Percentiles rank a stretch among this genome's conserved stretches.
phyloP scores from a whole-genome alignment of 2,888 invertebrate species.

The Epirrhoe alternata region DNA sequence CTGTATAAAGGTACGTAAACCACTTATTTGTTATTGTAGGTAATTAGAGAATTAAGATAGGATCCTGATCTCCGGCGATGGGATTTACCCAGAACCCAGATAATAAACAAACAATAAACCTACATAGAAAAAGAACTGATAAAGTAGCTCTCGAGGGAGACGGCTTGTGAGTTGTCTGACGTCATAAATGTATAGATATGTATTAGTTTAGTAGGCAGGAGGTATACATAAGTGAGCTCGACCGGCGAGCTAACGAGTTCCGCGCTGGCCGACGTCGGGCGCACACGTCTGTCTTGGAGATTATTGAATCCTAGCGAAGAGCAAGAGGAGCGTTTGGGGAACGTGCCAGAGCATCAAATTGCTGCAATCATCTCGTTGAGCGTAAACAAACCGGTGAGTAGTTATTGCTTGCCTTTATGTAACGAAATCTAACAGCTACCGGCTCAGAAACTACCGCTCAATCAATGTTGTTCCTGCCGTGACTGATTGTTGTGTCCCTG shows the following conservation, averaged over 20 bases:
- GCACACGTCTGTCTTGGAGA: conserved; percentile 56
- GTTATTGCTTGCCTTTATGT: conserved; percentile 62
- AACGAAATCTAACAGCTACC: conserved; percentile 46
- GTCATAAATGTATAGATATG: conserved; percentile 17
- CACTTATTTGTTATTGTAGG: background rate
- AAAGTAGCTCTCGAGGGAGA: conserved; percentile 10
- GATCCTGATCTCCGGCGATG: background rate
- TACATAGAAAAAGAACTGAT: background rate
- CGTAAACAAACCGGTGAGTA: conserved; percentile 83
- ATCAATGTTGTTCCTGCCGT: conserved; percentile 40
- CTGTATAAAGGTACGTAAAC: no score
- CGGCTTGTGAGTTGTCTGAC: conserved; percentile 1
- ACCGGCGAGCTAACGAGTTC: conserved; percentile 66
- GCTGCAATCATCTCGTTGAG: conserved; percentile 82
- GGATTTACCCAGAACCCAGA: conserved; percentile 5
- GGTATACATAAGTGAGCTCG: conserved; percentile 57
- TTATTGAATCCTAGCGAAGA: conserved; percentile 46
- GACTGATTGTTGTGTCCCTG: conserved; percentile 26
- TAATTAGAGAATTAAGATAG: background rate
- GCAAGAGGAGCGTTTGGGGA: conserved; percentile 57
- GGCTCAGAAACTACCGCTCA: conserved; percentile 34
- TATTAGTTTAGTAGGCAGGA: conserved; percentile 22
- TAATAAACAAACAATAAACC: conserved; percentile 1
- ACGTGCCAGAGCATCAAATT: conserved; percentile 78
- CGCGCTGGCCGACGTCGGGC: conserved; percentile 61